Evolutionary conservation across 2,113 vertebrate species (phyloP).

Genomic region (Rhinogobius similis): DNA sequence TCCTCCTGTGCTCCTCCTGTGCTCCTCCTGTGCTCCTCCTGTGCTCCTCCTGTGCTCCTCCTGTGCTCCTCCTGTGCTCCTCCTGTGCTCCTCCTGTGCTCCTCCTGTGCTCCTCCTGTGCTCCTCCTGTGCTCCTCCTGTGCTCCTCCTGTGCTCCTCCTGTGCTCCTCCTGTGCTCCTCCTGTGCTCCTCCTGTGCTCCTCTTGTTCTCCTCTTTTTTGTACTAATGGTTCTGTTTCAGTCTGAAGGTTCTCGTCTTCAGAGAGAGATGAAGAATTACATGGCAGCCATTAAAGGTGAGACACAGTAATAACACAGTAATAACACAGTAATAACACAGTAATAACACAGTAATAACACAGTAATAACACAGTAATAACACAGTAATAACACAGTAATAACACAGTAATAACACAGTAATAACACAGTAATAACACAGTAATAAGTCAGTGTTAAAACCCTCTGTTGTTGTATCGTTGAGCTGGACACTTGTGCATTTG

Average conservation of each 20-base stretch:
- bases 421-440: no score
- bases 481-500: no score
- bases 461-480: no score
- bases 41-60: neutral
- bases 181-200: neutral
- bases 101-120: neutral
- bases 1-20: neutral
- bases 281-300: constrained; percentile 96
- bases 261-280: constrained; percentile 93
- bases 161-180: neutral
- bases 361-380: no score
- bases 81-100: neutral
- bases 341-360: no score
- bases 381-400: no score
- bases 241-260: constrained; percentile 92
- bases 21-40: no score
- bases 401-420: no score
- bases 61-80: neutral
- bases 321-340: no score
- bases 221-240: constrained; percentile 44
- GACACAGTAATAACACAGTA: no score
- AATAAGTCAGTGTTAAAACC: no score
- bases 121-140: neutral
- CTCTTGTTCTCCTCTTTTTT: neutral
- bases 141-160: neutral